Evolutionary conservation across 1,140 invertebrate species (phyloP).

Genomic region (Brachionus paranguensis): DNA sequence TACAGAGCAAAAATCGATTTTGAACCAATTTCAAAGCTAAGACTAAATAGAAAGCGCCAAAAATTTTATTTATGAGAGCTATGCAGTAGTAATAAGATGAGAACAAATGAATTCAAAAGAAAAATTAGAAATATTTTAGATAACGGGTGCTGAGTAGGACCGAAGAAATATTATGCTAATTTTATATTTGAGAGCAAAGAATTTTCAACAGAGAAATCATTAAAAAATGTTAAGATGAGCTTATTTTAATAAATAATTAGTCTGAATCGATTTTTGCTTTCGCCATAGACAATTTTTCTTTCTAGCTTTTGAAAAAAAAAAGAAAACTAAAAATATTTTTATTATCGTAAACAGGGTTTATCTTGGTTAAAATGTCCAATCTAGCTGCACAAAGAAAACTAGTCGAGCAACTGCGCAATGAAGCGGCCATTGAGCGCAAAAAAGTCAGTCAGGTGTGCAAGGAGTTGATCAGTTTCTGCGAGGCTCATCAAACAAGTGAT

Average conservation of each 20-base stretch:
- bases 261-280: not conserved
- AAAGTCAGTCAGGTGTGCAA: constrained; percentile 40
- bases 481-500: constrained; percentile 33
- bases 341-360: not conserved
- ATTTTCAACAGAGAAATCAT: not conserved
- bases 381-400: constrained; percentile 38
- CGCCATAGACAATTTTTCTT: not conserved
- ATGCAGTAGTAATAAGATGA: not conserved
- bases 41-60: not conserved
- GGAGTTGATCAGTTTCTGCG: constrained; percentile 39
- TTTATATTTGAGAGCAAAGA: not conserved
- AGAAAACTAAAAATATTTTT: not conserved
- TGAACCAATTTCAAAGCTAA: not conserved
- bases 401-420: constrained; percentile 26
- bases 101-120: not conserved
- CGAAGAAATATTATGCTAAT: not conserved
- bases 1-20: not conserved
- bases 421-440: constrained; percentile 38
- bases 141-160: not conserved
- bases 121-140: not conserved
- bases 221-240: not conserved
- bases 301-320: not conserved
- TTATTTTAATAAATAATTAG: not conserved
- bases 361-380: constrained; percentile 26
- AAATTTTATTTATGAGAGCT: not conserved